Evolutionary conservation across 2,797 vertebrate species (phyloP), one percentile per base, ranked within the genome.

Genomic region (Syngnathus acus): DNA sequence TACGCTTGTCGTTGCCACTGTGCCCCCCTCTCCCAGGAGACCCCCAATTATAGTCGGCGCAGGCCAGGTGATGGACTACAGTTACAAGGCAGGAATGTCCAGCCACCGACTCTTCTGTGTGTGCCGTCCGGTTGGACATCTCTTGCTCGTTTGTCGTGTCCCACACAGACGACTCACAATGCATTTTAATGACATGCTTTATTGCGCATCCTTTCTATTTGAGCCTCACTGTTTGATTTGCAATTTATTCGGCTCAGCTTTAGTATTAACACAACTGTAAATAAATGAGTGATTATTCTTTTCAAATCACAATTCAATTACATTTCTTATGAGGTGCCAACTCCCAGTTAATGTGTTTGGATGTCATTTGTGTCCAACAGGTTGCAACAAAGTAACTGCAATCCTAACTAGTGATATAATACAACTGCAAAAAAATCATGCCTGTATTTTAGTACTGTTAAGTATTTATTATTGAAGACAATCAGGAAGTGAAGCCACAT

Each of bases 61-160:
- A 79, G 77, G 58, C 79, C 81, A 86, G 83, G 79, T 84, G 82
- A 84, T 70, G 78, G 84, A 69, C 58, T 86, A 75, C 66, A 16
- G 72, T 86, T 80, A 76, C 84, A 76, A 66, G 39, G 50, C 32
- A 64, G 61, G 47, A 74, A 81, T 75, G 71, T 65, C 45, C 68
- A 3, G 37, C 0, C 38, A 43, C 5, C 72, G 50, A 76, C 68
- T 2, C 45, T 77, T 62, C 67, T 62, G 60, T 43, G 60, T 23
- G 43, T 50, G 59, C 76, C 82, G 71, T 69, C 42, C 72, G 71
- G 23, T 67, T 14, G 17, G 45, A 50, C 45, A 17, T 26, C 64
- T 14, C 54, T 14, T 19, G 50, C 11, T 62, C 50, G 53, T 14
- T 61, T 23, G 0, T 32, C 2, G 4, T 32, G 32, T 4, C 71